phyloP scores from a whole-genome alignment of 2,797 vertebrate species.

The Protosalanx chinensis region DNA sequence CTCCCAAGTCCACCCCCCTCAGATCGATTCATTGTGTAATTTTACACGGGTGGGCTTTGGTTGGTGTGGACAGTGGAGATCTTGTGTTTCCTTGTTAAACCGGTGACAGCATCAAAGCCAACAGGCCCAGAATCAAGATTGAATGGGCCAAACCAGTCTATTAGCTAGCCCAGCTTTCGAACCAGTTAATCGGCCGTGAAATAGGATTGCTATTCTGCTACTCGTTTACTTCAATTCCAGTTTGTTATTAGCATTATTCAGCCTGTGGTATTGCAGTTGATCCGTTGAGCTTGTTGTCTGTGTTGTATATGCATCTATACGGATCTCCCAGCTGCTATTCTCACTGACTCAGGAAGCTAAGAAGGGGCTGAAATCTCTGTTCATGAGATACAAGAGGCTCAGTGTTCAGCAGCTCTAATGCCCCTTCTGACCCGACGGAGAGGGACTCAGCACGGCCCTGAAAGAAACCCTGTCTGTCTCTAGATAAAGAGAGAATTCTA shows the following conservation, averaged over 20 bases:
- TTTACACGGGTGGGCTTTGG: constrained; percentile 44
- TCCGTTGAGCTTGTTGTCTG: constrained; percentile 19
- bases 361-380: constrained; percentile 47
- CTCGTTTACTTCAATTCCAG: neutral
- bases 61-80: constrained; percentile 16
- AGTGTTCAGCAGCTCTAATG: constrained; percentile 50
- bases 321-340: constrained; percentile 40
- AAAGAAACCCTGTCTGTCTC: constrained; percentile 59
- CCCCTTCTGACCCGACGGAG: constrained; percentile 60
- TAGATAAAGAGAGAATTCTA: constrained; percentile 38
- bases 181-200: neutral
- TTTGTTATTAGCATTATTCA: neutral
- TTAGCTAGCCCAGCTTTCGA: neutral
- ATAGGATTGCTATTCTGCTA: neutral
- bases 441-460: constrained; percentile 53
- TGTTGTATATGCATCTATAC: constrained; percentile 16
- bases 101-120: neutral
- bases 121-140: neutral
- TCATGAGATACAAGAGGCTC: constrained; percentile 66
- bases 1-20: constrained; percentile 15
- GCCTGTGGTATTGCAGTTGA: neutral
- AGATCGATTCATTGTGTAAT: constrained; percentile 61
- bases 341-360: constrained; percentile 29
- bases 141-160: neutral
- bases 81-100: constrained; percentile 41